A percentile compares a stretch with the other conserved stretches of the same genome.
Evolutionary conservation across 2,888 invertebrate species (phyloP).

Genomic region (Agrilus mali): DNA sequence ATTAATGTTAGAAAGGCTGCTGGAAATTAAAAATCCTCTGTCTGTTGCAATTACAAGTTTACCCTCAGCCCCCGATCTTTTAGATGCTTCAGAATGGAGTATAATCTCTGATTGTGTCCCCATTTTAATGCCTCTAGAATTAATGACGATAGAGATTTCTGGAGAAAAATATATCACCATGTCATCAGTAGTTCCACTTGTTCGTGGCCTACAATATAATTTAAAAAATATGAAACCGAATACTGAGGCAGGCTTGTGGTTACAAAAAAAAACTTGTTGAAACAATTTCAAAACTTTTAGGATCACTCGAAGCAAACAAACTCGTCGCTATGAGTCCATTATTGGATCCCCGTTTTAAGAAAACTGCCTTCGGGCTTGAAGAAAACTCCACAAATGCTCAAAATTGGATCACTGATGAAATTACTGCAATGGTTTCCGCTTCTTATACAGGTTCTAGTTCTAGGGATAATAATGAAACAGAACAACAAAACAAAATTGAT

Average conservation of each 20-base stretch:
- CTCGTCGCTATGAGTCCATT: constrained; percentile 13
- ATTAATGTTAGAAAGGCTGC: constrained; percentile 14
- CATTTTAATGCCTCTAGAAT: constrained; percentile 13
- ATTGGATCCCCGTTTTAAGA: constrained; percentile 17
- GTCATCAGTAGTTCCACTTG: constrained; percentile 15
- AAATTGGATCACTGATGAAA: constrained; percentile 6
- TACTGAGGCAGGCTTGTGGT: constrained; percentile 8
- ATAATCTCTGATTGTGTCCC: constrained; percentile 11
- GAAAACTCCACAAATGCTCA: constrained; percentile 11
- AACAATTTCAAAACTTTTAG: constrained; percentile 9
- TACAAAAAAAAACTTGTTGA: constrained; percentile 6
- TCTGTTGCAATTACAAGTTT: constrained; percentile 7
- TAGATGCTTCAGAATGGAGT: constrained; percentile 14
- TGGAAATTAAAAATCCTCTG: constrained; percentile 13
- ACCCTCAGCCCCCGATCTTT: constrained; percentile 11
- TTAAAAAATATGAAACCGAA: constrained; percentile 1
- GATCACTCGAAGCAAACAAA: constrained; percentile 11
- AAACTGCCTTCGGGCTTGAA: constrained; percentile 14
- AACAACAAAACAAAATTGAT: too few relatives aligned
- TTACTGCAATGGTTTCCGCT: not conserved
- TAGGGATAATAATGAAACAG: too few relatives aligned
- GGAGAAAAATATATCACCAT: constrained; percentile 17
- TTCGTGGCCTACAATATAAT: constrained; percentile 8
- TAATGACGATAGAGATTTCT: constrained; percentile 13
- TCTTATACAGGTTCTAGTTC: too few relatives aligned